Conservation (phyloP, 2,113 vertebrate species). For the Nothobranchius furzeri region DNA sequence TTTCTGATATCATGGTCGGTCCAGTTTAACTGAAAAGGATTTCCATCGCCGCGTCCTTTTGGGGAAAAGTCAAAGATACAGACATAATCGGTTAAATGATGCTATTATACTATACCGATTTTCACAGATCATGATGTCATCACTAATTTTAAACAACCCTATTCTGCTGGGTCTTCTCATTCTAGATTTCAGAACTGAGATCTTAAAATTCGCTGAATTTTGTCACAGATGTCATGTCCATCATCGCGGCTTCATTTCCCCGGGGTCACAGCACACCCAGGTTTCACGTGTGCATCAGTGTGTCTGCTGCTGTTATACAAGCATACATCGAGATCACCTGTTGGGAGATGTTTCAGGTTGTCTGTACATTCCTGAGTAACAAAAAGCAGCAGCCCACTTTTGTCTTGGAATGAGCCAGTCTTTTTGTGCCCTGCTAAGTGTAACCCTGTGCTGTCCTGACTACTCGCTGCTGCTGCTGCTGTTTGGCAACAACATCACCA, state of each 20-base stretch:
- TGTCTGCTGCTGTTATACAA: conserved; percentile 13
- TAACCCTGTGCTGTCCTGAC: conserved; percentile 68
- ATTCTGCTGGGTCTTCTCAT: conserved; percentile 27
- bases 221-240: conserved; percentile 7
- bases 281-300: neutral
- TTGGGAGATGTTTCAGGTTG: conserved; percentile 48
- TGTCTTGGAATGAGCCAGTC: conserved; percentile 39
- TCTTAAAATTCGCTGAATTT: conserved; percentile 18
- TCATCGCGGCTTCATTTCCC: too few species aligned
- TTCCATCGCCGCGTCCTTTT: too few species aligned
- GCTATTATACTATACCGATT: too few species aligned
- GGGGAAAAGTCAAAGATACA: too few species aligned
- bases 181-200: conserved; percentile 12
- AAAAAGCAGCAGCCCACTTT: conserved; percentile 28
- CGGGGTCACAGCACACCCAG: too few species aligned
- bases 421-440: conserved; percentile 48
- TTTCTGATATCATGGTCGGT: too few species aligned
- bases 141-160: neutral
- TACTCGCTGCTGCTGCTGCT: conserved; percentile 61
- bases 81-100: too few species aligned
- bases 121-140: neutral
- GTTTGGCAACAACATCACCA: conserved; percentile 73
- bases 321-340: conserved; percentile 7
- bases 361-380: conserved; percentile 65
- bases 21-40: too few species aligned